Evolutionary conservation across 2,797 vertebrate species (phyloP), one percentile per base, ranked within the genome.

Genomic region (Sphenodon punctatus): DNA sequence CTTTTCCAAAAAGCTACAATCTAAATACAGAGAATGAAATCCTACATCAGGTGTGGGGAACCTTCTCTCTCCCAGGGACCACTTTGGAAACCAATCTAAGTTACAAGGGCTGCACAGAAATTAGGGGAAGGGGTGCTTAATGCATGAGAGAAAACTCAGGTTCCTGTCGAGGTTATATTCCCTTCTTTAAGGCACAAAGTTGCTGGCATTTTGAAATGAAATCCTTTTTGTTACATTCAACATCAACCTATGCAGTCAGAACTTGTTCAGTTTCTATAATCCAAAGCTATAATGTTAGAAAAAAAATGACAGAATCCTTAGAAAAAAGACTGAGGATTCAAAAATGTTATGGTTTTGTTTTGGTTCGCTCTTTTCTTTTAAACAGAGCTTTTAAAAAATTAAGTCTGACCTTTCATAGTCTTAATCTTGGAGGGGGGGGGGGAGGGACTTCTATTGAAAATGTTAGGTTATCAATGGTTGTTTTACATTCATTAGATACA

Each of bases 401-500:
- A 51, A 82, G 60, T 3, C n/a, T 63, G 12, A 85, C 73, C 70
- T 87, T 91, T 42, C 12, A 49, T 72, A n/a, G 58, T 75, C 16
- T 70, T 63, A n/a, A n/a, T n/a, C n/a, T n/a, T n/a, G n/a, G n/a
- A n/a, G n/a, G n/a, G n/a, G n/a, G n/a, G n/a, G 10, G 12, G 19
- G 34, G 63, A 81, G 2, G 49, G 0, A 2, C 22, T 77, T 39
- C 59, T 42, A 84, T 67, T 43, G 63, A 65, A 70, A 86, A 71
- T 69, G 65, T 69, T 78, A 86, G 30, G 23, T 69, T 87, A 88
- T 88, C 83, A 43, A 82, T 78, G 78, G 27, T 14, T 66, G 80
- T 85, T 91, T 90, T 89, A 80, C 4, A 65, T 91, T 92, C 83
- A 63, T 84, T 86, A 89, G 69, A 88, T 81, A 60, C 74, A 51